phyloP scores from a whole-genome alignment of 2,113 vertebrate genomes.

The Crypturellus undulatus region DNA sequence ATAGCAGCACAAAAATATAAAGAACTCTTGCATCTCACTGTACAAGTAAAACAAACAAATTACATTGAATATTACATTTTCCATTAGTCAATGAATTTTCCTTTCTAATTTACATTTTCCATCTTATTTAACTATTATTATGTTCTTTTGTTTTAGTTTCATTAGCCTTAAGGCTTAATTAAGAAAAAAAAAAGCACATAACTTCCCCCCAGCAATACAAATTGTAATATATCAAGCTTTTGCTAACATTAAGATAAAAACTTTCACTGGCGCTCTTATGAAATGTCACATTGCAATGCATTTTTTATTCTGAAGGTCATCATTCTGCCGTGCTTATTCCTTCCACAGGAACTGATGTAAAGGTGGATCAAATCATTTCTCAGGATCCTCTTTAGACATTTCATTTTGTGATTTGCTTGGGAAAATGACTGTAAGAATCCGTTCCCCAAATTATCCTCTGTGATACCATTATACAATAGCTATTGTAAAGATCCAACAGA shows the following conservation, averaged over 20 bases:
- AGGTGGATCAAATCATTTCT: neutral
- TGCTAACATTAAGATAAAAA: neutral
- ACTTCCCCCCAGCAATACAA: neutral
- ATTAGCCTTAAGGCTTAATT: neutral
- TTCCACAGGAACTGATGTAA: neutral
- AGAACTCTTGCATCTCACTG: neutral
- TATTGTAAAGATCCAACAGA: neutral
- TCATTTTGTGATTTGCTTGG: neutral
- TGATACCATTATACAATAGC: neutral
- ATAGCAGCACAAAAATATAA: neutral
- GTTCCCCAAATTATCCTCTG: neutral
- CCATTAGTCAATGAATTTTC: neutral
- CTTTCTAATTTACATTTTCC: neutral
- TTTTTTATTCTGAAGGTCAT: neutral
- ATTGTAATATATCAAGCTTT: neutral
- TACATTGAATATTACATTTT: neutral
- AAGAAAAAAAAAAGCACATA: neutral
- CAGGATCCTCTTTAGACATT: neutral
- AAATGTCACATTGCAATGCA: neutral
- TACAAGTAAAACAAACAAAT: neutral
- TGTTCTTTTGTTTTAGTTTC: neutral
- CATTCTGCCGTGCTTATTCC: neutral
- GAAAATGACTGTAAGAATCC: neutral
- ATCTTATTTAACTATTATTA: neutral
- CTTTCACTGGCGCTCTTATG: neutral